Evolutionary conservation across 2,113 vertebrate genomes (phyloP).

Genomic region (Clarias macrocephalus): DNA sequence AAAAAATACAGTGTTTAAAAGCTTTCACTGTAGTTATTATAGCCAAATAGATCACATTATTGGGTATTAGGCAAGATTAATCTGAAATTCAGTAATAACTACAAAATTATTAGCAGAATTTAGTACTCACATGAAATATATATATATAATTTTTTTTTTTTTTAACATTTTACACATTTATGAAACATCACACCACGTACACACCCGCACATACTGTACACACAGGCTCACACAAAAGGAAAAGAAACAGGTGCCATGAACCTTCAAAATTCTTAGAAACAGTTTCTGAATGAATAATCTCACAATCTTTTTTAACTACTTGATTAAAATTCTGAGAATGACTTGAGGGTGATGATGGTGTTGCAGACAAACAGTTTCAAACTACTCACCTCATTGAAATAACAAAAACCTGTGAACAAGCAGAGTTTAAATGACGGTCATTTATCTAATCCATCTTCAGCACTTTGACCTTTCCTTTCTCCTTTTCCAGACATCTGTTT

Average conservation of each 20-base stretch:
- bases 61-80: too few species aligned
- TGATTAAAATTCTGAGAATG: conserved; percentile 5
- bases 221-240: too few species aligned
- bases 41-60: too few species aligned
- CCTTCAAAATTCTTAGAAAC: background rate
- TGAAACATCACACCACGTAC: too few species aligned
- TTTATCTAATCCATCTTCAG: background rate
- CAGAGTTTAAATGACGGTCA: background rate
- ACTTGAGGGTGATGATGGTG: background rate
- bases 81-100: too few species aligned
- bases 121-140: background rate
- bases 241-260: background rate
- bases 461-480: background rate
- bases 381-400: background rate
- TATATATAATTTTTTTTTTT: too few species aligned
- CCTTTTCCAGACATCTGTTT: background rate
- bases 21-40: too few species aligned
- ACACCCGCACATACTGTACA: too few species aligned
- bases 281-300: background rate
- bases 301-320: background rate
- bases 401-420: background rate
- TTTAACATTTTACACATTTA: too few species aligned
- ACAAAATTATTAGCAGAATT: background rate
- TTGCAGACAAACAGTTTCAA: background rate
- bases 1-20: too few species aligned